phyloP scores from a whole-genome alignment of 1,140 invertebrate genomes.

The Andricus grossulariae region DNA sequence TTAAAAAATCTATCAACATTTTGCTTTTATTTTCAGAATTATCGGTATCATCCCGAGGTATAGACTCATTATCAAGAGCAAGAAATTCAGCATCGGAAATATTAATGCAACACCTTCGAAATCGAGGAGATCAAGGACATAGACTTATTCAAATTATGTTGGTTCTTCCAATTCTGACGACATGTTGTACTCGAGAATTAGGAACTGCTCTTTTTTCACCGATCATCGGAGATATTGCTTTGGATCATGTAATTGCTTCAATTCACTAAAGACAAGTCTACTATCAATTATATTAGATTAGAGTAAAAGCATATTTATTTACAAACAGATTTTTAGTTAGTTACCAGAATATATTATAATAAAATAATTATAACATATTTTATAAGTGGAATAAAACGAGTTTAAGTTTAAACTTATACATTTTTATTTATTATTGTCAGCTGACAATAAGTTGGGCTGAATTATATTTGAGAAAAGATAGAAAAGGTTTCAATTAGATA shows the following conservation, averaged over 20 bases:
- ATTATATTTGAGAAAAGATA: too few species aligned
- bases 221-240: constrained; percentile 63
- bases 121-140: constrained; percentile 48
- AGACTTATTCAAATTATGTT: constrained; percentile 63
- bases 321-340: too few species aligned
- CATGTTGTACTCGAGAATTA: constrained; percentile 63
- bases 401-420: too few species aligned
- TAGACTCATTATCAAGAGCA: constrained; percentile 51
- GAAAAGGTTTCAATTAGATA: too few species aligned
- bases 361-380: not conserved
- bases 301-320: too few species aligned
- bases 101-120: constrained; percentile 59
- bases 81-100: constrained; percentile 57
- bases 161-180: constrained; percentile 61
- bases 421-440: too few species aligned
- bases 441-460: too few species aligned
- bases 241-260: constrained; percentile 68
- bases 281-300: constrained; percentile 8
- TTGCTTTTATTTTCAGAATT: constrained; percentile 57
- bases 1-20: not conserved
- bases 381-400: too few species aligned
- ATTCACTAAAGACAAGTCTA: constrained; percentile 56
- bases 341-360: not conserved
- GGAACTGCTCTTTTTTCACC: constrained; percentile 63
- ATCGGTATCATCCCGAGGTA: constrained; percentile 47